Evolutionary conservation across 1,140 invertebrate genomes (phyloP), one percentile per base, ranked within the genome.

Genomic region (Aphaenogaster ashmeadi): DNA sequence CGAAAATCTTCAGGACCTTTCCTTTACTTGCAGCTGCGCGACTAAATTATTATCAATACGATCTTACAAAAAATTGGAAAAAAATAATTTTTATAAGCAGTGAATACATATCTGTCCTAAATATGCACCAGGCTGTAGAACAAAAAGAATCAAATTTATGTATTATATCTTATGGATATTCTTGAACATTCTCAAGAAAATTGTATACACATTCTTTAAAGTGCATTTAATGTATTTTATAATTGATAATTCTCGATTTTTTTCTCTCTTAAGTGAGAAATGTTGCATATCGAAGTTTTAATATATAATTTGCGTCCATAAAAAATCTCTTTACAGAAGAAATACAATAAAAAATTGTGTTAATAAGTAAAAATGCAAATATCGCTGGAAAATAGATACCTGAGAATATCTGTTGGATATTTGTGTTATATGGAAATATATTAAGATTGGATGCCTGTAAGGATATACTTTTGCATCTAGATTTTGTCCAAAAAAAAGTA

Each of bases 401-500:
- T 64, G 27, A 64, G 56, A 64, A 78, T 64, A 78, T 62, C 56
- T 60, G n/a, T 64, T 64, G 75, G 41, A 78, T 44, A 78, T 78
- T 78, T 33, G 13, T 36, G 27, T 27, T 62, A 38, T 41, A 64
- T 62, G 27, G 9, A 78, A 64, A 78, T 62, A 78, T 33, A 56
- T 60, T 47, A 41, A 77, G 7, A 0, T 7, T 38, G 11, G 15
- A 71, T 15, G 5, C 6, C 1, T 71, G 54, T 56, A 21, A 27
- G 27, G 54, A 21, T 36, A 64, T 64, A 62, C 5, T 79, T 64
- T 78, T 78, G 9, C 18, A 47, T 79, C 8, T 36, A 58, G 36
- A 41, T 78, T 27, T 41, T 6, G 4, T 58, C n/a, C 3, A 44
- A 64, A 64, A 64, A 38, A 64, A 64, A 41, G 2, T 62, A 56